These are phyloP conservation scores for Ips typographus DNA, from an alignment of 1,140 invertebrate species.

Conservation along the genomic window DNA sequence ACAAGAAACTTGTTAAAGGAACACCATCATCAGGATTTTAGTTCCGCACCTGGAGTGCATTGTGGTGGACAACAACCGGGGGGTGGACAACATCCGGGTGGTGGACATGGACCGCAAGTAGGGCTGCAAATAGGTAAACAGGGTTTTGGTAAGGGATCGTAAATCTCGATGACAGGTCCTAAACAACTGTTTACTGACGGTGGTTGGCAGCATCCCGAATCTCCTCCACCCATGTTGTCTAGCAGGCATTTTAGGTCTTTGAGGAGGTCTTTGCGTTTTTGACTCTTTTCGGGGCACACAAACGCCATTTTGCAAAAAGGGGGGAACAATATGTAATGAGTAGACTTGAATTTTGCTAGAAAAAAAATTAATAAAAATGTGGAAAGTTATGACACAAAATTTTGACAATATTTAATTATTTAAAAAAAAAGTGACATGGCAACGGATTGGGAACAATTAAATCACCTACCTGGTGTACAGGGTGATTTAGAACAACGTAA, in stretches of 20 bases:
- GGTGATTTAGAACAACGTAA: no score
- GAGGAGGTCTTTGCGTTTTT: slow-evolving; percentile 43
- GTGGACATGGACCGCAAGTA: slow-evolving; percentile 31
- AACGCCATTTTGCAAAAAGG: slow-evolving; percentile 36
- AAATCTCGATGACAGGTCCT: slow-evolving; percentile 49
- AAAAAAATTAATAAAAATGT: slow-evolving; percentile 1
- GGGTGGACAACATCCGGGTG: slow-evolving; percentile 45
- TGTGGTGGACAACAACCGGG: slow-evolving; percentile 40
- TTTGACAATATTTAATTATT: neutral
- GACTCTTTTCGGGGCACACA: slow-evolving; percentile 42
- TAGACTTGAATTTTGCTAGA: slow-evolving; percentile 3
- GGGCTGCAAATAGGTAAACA: slow-evolving; percentile 48
- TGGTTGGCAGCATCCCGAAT: slow-evolving; percentile 35
- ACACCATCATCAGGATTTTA: slow-evolving; percentile 1
- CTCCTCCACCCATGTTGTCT: slow-evolving; percentile 44
- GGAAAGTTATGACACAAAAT: neutral
- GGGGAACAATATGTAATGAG: neutral
- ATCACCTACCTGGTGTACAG: no score
- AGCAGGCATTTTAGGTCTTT: slow-evolving; percentile 45
- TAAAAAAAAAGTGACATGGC: no score
- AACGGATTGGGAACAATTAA: no score
- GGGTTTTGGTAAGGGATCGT: slow-evolving; percentile 49
- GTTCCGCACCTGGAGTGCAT: slow-evolving; percentile 33
- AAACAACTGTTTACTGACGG: slow-evolving; percentile 38
- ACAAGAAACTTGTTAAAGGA: slow-evolving; percentile 2